Evolutionary conservation across 2,113 vertebrate species (phyloP).

Genomic region (Scartelaos histophorus): DNA sequence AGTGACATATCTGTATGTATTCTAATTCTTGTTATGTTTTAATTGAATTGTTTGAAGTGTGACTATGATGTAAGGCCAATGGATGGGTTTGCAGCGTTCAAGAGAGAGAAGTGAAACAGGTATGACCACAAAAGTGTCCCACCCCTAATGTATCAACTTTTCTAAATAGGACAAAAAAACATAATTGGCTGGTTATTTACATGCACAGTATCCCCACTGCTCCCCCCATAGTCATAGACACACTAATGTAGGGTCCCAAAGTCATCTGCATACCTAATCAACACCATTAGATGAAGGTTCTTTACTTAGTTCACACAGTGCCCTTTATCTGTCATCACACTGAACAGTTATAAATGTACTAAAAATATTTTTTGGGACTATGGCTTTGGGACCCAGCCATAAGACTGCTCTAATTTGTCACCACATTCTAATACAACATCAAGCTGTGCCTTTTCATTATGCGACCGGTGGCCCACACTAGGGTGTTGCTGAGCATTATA

Average conservation of each 20-base stretch:
- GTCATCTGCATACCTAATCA: slow-evolving; percentile 50
- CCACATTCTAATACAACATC: slow-evolving; percentile 74
- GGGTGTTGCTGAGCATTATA: slow-evolving; percentile 52
- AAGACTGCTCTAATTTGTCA: slow-evolving; percentile 73
- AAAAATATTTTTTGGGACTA: slow-evolving; percentile 24
- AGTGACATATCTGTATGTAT: not conserved
- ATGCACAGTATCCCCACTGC: slow-evolving; percentile 66
- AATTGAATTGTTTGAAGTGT: not conserved
- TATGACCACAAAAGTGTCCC: slow-evolving; percentile 32
- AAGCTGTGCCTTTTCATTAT: slow-evolving; percentile 62
- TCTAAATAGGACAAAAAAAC: slow-evolving; percentile 68
- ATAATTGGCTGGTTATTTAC: slow-evolving; percentile 77
- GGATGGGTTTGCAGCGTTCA: not conserved
- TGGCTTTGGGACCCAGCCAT: slow-evolving; percentile 64
- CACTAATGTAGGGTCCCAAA: slow-evolving; percentile 68
- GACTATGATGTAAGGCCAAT: not conserved
- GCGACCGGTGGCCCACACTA: slow-evolving; percentile 44
- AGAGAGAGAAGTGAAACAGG: slow-evolving; percentile 55
- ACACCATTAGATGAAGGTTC: slow-evolving; percentile 21
- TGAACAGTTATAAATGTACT: slow-evolving; percentile 18
- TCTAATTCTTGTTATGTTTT: not conserved
- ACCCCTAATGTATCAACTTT: slow-evolving; percentile 34
- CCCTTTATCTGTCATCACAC: slow-evolving; percentile 1
- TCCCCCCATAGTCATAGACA: slow-evolving; percentile 38
- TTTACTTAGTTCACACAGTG: slow-evolving; percentile 11